Evolutionary conservation across 2,113 vertebrate species (phyloP), one percentile per base, ranked within the genome.

Genomic region (Connochaetes taurinus): DNA sequence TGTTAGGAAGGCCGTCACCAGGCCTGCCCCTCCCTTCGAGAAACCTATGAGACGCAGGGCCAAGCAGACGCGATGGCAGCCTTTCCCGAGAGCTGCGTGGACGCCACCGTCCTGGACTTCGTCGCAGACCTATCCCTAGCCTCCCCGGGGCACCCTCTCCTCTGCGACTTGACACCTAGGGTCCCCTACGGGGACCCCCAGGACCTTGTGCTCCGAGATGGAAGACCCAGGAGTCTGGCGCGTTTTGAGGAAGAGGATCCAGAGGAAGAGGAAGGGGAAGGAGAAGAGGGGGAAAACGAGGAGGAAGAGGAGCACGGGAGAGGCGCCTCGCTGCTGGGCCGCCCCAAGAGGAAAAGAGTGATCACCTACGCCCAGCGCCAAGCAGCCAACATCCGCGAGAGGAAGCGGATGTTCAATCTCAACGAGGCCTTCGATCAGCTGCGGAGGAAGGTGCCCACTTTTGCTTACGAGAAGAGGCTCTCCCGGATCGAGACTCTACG

Each of bases 361-460:
- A 99, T 99, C 98, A 99, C 99, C 76, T 98, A 98, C 12, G 99
- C 99, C 29, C 99, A 99, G 99, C 99, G 99, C 36, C 99, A 99
- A 98, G 99, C 99, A 6, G 99, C 99, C 96, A 99, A 99, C 96
- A 98, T 99, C 97, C 98, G 99, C 23, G 99, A 99, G 86, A 99
- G 99, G 95, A 99, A 99, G 96, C 98, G 99, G 60, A 99, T 99
- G 99, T 99, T 99, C 98, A 99, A 99, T 96, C 99, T 99, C 95
- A 99, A 99, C 90, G 99, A 99, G 98, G 99, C 99, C 7, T 99
- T 99, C 50, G 99, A 99, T 78, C 99, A 99, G 94, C 99, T 99
- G 95, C 99, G 99, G 96, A 99, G 99, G 98, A 99, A 99, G 92
- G 99, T 99, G 64, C 99, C 99, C 94, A 99, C 99, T 1, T 99